Evolutionary conservation across 2,888 invertebrate species (phyloP).

Genomic region (Meiosimyza platycephala): DNA sequence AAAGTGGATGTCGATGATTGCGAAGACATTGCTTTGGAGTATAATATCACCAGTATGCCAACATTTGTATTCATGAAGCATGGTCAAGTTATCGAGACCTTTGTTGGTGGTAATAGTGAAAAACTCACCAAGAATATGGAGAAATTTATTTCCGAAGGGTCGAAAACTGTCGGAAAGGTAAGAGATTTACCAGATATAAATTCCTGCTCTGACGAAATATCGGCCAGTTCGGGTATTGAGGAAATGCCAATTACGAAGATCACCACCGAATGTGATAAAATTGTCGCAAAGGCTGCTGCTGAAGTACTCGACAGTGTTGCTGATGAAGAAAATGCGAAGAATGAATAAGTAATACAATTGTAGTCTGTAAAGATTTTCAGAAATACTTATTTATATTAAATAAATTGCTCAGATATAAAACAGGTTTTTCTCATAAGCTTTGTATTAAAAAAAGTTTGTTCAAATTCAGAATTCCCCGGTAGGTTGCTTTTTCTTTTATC

Average conservation of each 20-base stretch:
- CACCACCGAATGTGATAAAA: background rate
- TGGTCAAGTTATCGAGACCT: conserved; percentile 75
- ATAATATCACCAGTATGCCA: conserved; percentile 87
- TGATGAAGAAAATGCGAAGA: background rate
- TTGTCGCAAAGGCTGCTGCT: background rate
- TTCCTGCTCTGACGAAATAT: background rate
- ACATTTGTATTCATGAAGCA: conserved; percentile 88
- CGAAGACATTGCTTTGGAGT: conserved; percentile 82
- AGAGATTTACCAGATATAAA: background rate
- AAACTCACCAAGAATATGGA: conserved; percentile 75
- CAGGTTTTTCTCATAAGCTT: no score
- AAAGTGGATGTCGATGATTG: conserved; percentile 88
- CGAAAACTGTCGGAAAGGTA: background rate
- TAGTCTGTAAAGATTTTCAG: no score
- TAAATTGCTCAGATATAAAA: background rate
- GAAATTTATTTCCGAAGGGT: conserved; percentile 65
- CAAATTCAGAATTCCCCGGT: no score
- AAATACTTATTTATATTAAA: background rate
- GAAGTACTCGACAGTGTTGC: background rate
- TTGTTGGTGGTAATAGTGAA: conserved; percentile 82
- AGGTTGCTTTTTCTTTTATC: no score
- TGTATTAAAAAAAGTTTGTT: no score
- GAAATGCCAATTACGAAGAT: background rate
- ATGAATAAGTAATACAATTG: no score
- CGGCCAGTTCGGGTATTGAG: background rate